Evolutionary conservation across 2,797 vertebrate species (phyloP).

Genomic region (Oreochromis mossambicus): DNA sequence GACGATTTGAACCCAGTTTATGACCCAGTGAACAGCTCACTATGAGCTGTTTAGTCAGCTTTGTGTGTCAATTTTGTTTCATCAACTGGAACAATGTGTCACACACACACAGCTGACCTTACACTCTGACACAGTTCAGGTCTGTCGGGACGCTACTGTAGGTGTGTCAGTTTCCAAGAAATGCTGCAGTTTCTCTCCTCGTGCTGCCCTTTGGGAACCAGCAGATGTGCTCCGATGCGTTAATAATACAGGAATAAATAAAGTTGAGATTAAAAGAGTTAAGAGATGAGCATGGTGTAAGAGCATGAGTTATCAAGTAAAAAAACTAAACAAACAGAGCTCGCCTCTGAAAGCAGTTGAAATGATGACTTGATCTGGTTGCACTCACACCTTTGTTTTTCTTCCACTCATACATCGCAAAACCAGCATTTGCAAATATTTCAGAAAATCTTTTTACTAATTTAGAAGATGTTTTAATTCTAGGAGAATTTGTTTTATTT

Average conservation of each 20-base stretch:
- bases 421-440: fast-evolving
- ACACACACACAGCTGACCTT: slow-evolving; percentile 10
- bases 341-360: not conserved
- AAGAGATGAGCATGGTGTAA: not conserved
- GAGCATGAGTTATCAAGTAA: not conserved
- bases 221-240: not conserved
- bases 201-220: not conserved
- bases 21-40: not conserved
- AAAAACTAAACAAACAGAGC: not conserved
- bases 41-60: not conserved
- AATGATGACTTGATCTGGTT: not conserved
- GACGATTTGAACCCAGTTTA: not conserved
- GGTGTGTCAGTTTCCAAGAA: slow-evolving; percentile 42
- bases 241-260: not conserved
- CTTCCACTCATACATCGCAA: not conserved
- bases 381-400: not conserved
- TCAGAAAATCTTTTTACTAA: not conserved
- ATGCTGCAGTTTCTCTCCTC: not conserved
- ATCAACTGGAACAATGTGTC: slow-evolving; percentile 19
- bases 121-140: slow-evolving; percentile 5
- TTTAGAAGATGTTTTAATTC: not conserved
- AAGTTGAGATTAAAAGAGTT: not conserved
- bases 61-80: slow-evolving; percentile 7
- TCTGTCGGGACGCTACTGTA: slow-evolving; percentile 13
- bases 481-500: not conserved